phyloP scores from a whole-genome alignment of 1,140 invertebrate genomes.

The Drosophila dunni region DNA sequence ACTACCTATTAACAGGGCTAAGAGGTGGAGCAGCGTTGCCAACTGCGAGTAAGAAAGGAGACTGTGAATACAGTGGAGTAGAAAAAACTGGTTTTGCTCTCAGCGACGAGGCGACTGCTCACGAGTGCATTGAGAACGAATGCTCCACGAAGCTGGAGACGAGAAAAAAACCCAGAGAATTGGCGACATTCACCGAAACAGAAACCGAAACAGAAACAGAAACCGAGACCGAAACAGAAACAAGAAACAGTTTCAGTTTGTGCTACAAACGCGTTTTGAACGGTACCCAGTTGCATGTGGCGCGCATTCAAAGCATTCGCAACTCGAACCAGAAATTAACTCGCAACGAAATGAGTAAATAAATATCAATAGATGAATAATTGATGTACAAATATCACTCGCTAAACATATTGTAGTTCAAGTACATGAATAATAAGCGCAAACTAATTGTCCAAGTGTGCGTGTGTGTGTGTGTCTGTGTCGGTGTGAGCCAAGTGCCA shows the following conservation, averaged over 20 bases:
- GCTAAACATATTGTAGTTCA: neutral
- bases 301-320: conserved; percentile 32
- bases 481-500: conserved; percentile 1
- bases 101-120: conserved; percentile 15
- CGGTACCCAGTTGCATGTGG: conserved; percentile 57
- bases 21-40: conserved; percentile 42
- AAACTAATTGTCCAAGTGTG: conserved; percentile 2
- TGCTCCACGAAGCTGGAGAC: conserved; percentile 14
- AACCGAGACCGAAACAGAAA: conserved; percentile 18
- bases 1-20: conserved; percentile 36
- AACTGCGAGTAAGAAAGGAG: conserved; percentile 27
- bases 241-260: conserved; percentile 72
- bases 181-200: conserved; percentile 2
- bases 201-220: conserved; percentile 17
- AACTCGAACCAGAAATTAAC: conserved; percentile 42
- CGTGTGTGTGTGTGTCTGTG: neutral
- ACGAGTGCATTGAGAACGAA: conserved; percentile 14
- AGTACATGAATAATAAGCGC: conserved; percentile 25
- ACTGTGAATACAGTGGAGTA: too few relatives aligned
- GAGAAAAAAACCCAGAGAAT: neutral
- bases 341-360: conserved; percentile 32
- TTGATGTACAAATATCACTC: neutral
- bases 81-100: conserved; percentile 51
- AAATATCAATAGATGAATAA: conserved; percentile 25
- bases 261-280: conserved; percentile 74